Conservation (phyloP, 1,140 invertebrate genomes). For the Chrysopa pallens region DNA sequence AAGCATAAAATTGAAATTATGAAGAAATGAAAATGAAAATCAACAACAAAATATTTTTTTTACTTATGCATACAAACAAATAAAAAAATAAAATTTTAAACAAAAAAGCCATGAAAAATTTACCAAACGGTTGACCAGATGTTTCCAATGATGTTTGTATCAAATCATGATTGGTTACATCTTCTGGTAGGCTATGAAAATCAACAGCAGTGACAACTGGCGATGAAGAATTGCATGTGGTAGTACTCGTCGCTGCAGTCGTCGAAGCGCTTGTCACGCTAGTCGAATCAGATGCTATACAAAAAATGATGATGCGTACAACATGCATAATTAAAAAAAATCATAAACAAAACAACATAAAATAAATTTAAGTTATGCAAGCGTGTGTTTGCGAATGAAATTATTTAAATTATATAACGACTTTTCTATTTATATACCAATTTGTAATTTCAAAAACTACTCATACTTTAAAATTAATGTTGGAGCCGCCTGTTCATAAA, state of each 20-base stretch:
- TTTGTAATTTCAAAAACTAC: no score
- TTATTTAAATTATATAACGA: no score
- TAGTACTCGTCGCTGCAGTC: slow-evolving; percentile 19
- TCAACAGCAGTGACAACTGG: slow-evolving; percentile 8
- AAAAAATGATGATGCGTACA: background rate
- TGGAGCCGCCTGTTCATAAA: no score
- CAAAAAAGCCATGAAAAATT: slow-evolving; percentile 5
- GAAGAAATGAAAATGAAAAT: no score
- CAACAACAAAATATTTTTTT: background rate
- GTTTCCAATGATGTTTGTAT: slow-evolving; percentile 2
- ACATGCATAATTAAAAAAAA: background rate
- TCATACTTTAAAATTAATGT: no score
- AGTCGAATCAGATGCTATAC: slow-evolving; percentile 20
- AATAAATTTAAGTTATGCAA: slow-evolving; percentile 2
- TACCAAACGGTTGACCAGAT: slow-evolving; percentile 14
- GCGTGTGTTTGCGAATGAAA: background rate
- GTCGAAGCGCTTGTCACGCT: slow-evolving; percentile 13
- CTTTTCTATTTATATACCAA: no score
- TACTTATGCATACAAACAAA: background rate
- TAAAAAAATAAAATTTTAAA: background rate
- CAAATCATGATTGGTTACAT: background rate
- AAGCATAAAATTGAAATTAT: no score
- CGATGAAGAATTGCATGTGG: slow-evolving; percentile 12
- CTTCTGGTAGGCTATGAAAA: slow-evolving; percentile 1
- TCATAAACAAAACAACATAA: background rate